Conservation (phyloP, 1,140 invertebrate species). For the Nymphalis io region DNA sequence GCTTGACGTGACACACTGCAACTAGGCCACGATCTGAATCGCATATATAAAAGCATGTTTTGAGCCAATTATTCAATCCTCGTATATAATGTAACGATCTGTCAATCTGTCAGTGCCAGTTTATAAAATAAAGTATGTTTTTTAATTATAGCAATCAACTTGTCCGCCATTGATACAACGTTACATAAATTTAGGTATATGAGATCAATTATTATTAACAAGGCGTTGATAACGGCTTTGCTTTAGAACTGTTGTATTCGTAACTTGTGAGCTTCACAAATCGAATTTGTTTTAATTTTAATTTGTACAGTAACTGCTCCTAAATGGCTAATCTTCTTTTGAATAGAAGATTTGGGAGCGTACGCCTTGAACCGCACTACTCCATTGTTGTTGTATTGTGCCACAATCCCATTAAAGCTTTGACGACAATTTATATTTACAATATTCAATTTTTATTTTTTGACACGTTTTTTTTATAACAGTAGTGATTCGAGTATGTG, state of each 20-base stretch:
- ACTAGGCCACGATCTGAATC: background rate
- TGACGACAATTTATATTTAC: no score
- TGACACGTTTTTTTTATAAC: no score
- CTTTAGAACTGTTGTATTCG: background rate
- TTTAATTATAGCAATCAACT: constrained; percentile 33
- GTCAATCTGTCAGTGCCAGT: constrained; percentile 20
- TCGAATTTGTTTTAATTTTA: no score
- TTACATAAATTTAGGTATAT: constrained; percentile 5
- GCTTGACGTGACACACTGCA: background rate
- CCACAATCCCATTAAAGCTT: no score
- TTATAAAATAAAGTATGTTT: constrained; percentile 22
- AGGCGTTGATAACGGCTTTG: background rate
- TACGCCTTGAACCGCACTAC: background rate
- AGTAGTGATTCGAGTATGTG: no score
- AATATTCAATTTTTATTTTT: no score
- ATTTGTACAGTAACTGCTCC: no score
- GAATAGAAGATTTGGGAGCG: no score
- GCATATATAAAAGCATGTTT: background rate
- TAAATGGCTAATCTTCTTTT: no score
- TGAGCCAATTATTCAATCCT: constrained; percentile 17
- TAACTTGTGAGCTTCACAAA: no score
- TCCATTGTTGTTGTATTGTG: background rate
- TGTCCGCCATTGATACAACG: constrained; percentile 20
- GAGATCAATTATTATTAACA: background rate
- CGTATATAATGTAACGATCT: constrained; percentile 14